Conservation (phyloP, 2,113 vertebrate genomes). For the Gorsachius goisagi region DNA sequence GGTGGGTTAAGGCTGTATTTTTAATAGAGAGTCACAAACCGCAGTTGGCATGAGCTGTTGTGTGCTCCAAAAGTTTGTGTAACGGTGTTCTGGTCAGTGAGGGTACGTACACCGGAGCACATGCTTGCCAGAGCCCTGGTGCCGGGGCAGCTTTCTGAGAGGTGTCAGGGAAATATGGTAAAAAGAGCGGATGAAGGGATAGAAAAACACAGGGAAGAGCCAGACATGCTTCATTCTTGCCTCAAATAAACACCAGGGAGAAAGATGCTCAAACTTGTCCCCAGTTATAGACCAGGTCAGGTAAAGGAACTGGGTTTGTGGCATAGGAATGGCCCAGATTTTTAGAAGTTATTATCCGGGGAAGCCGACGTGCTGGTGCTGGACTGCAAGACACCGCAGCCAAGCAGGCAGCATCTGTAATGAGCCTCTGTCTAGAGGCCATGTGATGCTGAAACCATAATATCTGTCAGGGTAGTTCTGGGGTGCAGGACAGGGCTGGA, state of each 20-base stretch:
- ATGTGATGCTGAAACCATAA: background rate
- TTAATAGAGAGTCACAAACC: background rate
- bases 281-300: background rate
- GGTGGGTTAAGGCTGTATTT: background rate
- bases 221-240: background rate
- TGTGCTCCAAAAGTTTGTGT: background rate
- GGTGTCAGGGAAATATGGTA: background rate
- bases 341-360: background rate
- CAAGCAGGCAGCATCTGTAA: background rate
- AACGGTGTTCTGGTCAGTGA: background rate
- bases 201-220: background rate
- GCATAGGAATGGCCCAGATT: background rate
- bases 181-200: background rate
- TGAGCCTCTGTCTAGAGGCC: fast-evolving
- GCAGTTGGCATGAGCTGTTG: background rate
- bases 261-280: background rate
- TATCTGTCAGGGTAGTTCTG: background rate
- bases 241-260: background rate
- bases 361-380: background rate
- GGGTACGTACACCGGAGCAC: fast-evolving
- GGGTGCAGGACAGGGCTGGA: background rate
- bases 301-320: background rate
- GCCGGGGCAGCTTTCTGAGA: background rate
- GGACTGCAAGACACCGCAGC: background rate
- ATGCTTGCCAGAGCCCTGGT: fast-evolving